phyloP scores from a whole-genome alignment of 2,888 invertebrate genomes.

The Cynaeus angustus region DNA sequence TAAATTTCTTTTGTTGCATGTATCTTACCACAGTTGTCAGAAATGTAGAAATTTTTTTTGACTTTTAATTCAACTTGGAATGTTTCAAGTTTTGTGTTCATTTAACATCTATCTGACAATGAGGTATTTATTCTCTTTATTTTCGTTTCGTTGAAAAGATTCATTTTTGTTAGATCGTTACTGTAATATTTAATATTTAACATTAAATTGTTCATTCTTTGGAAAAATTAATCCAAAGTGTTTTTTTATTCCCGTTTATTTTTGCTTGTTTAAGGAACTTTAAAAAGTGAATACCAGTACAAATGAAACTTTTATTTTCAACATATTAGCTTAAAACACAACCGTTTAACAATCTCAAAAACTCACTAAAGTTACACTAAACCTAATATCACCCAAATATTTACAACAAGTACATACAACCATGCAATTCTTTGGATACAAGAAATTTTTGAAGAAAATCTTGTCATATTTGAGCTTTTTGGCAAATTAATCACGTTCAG shows the following conservation, averaged over 20 bases:
- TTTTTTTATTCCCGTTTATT: too few relatives aligned
- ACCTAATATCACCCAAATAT: constrained; percentile 35
- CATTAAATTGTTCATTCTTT: too few relatives aligned
- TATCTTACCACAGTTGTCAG: constrained; percentile 14
- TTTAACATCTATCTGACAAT: constrained; percentile 5
- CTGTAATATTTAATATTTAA: too few relatives aligned
- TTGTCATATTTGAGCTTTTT: constrained; percentile 4
- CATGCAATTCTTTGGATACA: constrained; percentile 19
- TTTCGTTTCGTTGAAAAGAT: too few relatives aligned
- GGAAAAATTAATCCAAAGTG: too few relatives aligned
- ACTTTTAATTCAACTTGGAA: background rate
- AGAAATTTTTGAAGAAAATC: background rate
- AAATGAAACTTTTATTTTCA: constrained; percentile 16
- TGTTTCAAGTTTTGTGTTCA: background rate
- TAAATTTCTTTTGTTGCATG: constrained; percentile 29
- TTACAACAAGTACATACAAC: constrained; percentile 16
- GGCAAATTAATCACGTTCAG: constrained; percentile 17
- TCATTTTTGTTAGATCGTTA: too few relatives aligned
- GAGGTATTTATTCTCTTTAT: background rate
- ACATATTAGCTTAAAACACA: constrained; percentile 5
- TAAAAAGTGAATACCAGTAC: background rate
- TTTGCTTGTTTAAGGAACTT: too few relatives aligned
- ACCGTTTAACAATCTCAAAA: constrained; percentile 25
- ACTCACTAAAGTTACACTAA: constrained; percentile 8
- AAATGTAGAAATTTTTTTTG: constrained; percentile 23